A percentile compares a stretch with the other conserved stretches of the same genome.
Conservation (phyloP, 2,113 vertebrate genomes). For the Sarotherodon lohbergeri region DNA sequence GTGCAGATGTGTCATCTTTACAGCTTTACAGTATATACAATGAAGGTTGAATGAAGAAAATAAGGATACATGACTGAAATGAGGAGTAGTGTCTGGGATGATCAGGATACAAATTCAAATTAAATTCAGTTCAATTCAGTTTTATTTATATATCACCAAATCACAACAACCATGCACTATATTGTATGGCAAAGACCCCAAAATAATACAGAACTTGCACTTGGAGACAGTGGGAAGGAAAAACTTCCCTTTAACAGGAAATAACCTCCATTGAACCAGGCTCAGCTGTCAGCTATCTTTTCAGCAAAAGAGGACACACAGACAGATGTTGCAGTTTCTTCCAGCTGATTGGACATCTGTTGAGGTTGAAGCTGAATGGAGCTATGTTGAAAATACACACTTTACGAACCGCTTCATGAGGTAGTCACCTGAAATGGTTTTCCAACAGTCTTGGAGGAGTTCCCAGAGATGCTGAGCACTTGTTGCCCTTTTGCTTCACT, state of each 20-base stretch:
- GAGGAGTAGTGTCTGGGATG: neutral
- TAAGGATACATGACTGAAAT: neutral
- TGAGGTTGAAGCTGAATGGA: neutral
- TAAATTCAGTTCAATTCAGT: neutral
- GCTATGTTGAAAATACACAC: neutral
- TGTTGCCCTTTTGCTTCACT: neutral
- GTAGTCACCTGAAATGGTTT: neutral
- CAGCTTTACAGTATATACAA: neutral
- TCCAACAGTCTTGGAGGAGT: neutral
- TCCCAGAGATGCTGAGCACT: neutral
- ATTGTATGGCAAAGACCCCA: neutral
- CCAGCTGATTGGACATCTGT: neutral
- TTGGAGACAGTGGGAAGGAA: neutral
- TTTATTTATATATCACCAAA: neutral
- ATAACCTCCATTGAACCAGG: neutral
- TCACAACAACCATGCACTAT: neutral
- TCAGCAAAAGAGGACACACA: neutral
- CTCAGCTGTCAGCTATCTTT: neutral
- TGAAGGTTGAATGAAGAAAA: neutral
- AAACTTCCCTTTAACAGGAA: neutral
- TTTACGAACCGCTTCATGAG: neutral
- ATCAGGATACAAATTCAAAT: neutral
- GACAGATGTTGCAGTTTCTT: neutral
- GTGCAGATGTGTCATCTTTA: neutral
- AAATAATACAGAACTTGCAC: neutral